Percentiles rank a stretch among this genome's conserved stretches.
phyloP scores from a whole-genome alignment of 2,113 vertebrate species.

The Rhabdomys dilectus region DNA sequence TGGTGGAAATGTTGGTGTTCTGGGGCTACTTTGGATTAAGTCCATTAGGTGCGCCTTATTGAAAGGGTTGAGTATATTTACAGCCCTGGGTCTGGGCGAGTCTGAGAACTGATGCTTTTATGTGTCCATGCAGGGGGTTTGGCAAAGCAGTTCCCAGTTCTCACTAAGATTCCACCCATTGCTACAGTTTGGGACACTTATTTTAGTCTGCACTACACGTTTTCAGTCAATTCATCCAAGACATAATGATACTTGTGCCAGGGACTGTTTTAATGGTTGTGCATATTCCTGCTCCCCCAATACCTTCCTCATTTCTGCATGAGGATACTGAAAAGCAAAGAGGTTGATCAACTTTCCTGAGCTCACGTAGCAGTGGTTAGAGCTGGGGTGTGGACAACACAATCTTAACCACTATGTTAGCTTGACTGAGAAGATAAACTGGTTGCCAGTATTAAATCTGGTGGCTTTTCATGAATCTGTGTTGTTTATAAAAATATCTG shows the following conservation, averaged over 20 bases:
- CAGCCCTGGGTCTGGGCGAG: neutral
- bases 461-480: conserved; percentile 9
- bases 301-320: neutral
- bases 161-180: neutral
- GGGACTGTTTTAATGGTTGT: neutral
- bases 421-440: conserved; percentile 6
- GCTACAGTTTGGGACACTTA: neutral
- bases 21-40: neutral
- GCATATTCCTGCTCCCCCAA: neutral
- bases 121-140: neutral
- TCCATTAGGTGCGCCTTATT: neutral
- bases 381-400: neutral
- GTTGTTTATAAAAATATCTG: neutral
- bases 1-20: neutral
- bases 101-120: neutral
- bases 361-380: neutral
- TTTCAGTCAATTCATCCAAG: neutral
- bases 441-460: neutral
- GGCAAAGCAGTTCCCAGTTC: neutral
- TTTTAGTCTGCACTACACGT: neutral
- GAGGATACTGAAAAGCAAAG: conserved; percentile 1
- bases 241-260: neutral
- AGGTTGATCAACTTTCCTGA: neutral
- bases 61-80: neutral
- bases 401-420: neutral